Conservation (phyloP, 2,888 invertebrate genomes). For the Chaitophorus viminalis region DNA sequence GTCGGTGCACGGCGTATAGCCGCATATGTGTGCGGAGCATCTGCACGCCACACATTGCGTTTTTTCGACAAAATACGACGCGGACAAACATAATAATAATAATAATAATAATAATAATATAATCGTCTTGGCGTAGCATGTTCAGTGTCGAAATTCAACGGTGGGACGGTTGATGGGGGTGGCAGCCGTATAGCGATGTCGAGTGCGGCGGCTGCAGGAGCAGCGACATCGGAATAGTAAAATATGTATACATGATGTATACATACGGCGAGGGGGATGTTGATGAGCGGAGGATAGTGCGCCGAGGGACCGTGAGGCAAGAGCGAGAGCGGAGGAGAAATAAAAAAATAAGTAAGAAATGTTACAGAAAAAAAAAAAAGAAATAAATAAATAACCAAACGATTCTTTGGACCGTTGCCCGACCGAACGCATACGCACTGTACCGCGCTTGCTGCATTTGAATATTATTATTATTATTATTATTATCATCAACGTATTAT, state of each 20-base stretch:
- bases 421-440: not conserved
- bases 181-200: not conserved
- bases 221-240: too few relatives aligned
- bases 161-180: too few relatives aligned
- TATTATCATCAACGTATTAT: too few relatives aligned
- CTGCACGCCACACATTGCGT: slow-evolving; percentile 23
- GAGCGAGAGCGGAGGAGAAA: not conserved
- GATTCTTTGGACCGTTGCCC: slow-evolving; percentile 17
- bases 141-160: not conserved
- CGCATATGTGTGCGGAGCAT: slow-evolving; percentile 31
- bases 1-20: not conserved
- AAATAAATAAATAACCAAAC: too few relatives aligned
- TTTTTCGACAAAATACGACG: not conserved
- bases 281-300: not conserved
- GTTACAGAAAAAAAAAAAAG: not conserved
- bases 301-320: not conserved
- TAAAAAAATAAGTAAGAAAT: not conserved
- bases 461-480: too few relatives aligned
- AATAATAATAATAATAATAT: too few relatives aligned
- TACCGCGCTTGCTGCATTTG: not conserved
- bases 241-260: not conserved
- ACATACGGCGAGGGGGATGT: not conserved
- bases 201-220: not conserved
- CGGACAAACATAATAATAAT: too few relatives aligned
- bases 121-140: not conserved